Conservation (phyloP, 64 coral and sea anemone species). For the Porites lutea region DNA sequence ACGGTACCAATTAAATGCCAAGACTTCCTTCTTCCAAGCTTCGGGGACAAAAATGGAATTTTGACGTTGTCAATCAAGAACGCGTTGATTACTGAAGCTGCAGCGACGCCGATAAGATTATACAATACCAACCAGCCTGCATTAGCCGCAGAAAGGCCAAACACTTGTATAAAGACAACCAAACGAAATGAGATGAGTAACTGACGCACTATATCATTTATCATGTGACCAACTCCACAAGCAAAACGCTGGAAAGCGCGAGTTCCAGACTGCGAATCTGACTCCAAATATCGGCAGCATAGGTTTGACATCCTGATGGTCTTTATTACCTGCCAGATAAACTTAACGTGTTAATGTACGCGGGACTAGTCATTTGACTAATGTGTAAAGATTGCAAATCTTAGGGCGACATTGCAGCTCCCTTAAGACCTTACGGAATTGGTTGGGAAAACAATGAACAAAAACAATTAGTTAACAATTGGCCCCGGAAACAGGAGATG, state of each 20-base stretch:
- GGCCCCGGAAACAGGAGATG: too few species aligned
- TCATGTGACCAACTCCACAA: conserved; percentile 11
- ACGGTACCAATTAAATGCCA: not conserved
- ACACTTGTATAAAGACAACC: conserved; percentile 10
- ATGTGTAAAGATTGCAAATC: too few species aligned
- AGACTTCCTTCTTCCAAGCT: conserved; percentile 4
- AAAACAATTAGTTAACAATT: too few species aligned
- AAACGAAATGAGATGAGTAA: not conserved
- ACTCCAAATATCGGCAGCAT: not conserved
- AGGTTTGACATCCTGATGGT: not conserved
- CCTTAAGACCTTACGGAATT: too few species aligned
- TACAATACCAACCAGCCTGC: not conserved
- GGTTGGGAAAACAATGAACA: too few species aligned
- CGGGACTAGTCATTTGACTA: too few species aligned
- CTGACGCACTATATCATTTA: not conserved
- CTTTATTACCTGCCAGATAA: too few species aligned
- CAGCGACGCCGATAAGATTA: not conserved
- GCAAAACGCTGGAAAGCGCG: not conserved
- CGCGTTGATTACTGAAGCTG: not conserved
- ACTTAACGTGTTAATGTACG: too few species aligned
- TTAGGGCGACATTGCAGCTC: too few species aligned
- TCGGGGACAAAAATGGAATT: not conserved
- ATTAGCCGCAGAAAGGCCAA: not conserved
- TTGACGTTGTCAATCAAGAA: not conserved
- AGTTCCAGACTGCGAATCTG: not conserved